Base-by-base conservation (phyloP, 2,888 invertebrate genomes). In the Phyllotreta striolata region DNA sequence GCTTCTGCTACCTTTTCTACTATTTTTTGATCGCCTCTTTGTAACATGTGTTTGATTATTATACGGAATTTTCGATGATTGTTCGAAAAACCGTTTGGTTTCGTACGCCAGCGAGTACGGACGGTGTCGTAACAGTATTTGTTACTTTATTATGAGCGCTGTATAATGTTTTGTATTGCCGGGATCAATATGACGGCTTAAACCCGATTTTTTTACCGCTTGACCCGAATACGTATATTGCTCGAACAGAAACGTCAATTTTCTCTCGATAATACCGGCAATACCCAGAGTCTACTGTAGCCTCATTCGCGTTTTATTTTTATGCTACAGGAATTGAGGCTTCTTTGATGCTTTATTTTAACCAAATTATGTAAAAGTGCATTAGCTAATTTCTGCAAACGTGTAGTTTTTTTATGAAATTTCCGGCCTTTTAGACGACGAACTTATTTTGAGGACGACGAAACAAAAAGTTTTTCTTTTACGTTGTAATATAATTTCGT, bases 51-150 rank as follows among this genome's bases (percentile, higher is more conserved):
- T 52, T 52, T 34, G 35, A 49, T 34, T 49, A 52, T 52, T 52
- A 10, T 52, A 52, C 52, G 52, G 37, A 52, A 57, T 57, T 57
- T 57, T 57, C 34, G 57, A 57, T 39, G 39, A 52, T 52, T 52
- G 39, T 39, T 57, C 14, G 37, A 57, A 57, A 24, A 38, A 57
- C 57, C 39, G 57, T 57, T 57, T 57, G 38, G 57, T 57, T 38
- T 57, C 47, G 40, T 57, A 57, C 39, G 40, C 46, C 37, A 47
- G 47, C 47, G 47, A 47, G 47, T 57, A 57, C 39, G 14, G 9
- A 5, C 8, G 38, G 4, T 14, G 38, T 43, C 43, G 34, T 57
- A 57, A 47, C 57, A 57, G 57, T 57, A 37, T 51, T 52, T 52
- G 38, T 38, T 52, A 10, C 9, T 52, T n/a, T 52, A 51, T 51